Evolutionary conservation across 2,113 vertebrate genomes (phyloP).

Genomic region (Micronisus gabar): DNA sequence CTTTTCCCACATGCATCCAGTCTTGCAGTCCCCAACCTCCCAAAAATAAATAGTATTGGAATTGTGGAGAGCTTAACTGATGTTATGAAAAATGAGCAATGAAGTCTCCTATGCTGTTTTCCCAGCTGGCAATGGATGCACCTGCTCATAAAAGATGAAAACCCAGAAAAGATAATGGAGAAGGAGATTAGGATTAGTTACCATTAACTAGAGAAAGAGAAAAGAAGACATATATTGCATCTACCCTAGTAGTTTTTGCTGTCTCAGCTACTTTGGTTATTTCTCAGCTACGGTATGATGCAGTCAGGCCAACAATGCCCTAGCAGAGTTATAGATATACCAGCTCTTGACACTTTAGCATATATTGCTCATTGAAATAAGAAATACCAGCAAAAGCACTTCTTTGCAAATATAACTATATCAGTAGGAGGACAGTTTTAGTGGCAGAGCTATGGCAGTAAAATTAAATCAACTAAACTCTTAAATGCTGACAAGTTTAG

Average conservation of each 20-base stretch:
- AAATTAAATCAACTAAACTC: slow-evolving; percentile 18
- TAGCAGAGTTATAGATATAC: neutral
- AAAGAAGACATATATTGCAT: neutral
- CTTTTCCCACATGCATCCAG: neutral
- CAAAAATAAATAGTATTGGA: neutral
- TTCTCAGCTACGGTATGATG: neutral
- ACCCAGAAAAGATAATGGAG: neutral
- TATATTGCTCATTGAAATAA: slow-evolving; percentile 26
- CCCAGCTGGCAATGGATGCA: neutral
- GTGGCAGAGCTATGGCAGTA: neutral
- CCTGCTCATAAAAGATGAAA: neutral
- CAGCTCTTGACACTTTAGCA: neutral
- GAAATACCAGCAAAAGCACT: neutral
- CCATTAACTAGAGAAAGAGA: neutral
- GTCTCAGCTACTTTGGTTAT: neutral
- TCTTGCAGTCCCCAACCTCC: neutral
- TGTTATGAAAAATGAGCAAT: neutral
- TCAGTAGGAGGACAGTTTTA: neutral
- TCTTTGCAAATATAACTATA: neutral
- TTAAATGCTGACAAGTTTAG: neutral
- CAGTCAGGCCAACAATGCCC: neutral
- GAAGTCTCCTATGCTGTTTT: neutral
- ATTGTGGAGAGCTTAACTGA: neutral
- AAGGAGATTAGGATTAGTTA: neutral
- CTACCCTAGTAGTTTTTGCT: neutral